Base-by-base conservation (phyloP, 35 echinoderm and acorn worm genomes). In the Ptychodera flava region DNA sequence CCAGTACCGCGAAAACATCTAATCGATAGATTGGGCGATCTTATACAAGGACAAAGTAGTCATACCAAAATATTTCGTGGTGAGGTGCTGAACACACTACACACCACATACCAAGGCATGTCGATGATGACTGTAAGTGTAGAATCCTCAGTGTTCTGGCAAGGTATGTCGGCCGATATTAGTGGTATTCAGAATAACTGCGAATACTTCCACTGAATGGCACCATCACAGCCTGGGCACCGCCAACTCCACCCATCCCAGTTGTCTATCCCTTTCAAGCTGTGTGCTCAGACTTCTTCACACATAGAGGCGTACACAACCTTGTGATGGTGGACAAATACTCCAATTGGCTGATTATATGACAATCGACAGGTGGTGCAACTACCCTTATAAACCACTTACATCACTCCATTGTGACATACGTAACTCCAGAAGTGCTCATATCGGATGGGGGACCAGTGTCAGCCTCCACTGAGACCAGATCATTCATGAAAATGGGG, bases 301-400 rank as follows among this genome's bases (percentile, higher is more conserved):
- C 22, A 33, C 82, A 29, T 36, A 34, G 10, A 10, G 34, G 29
- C 28, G 10, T 35, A 16, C 33, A 10, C 29, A 34, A 30, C 6
- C 84, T 30, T n/a, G 22, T 85, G 16, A 85, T 79, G 1, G 28
- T 79, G 10, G 78, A 79, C 33, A 79, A 32, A 79, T 79, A 79
- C 28, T 79, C 78, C 1, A 79, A 79, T 15, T 16, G 34, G 84
- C 37, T 16, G 22, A 29, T 38, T 45, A 35, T 30, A 15, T 33
- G 28, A 37, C 27, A 28, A 79, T 10, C 78, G 28, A 30, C 28
- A 10, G 1, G 33, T 10, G 78, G 78, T 1, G 78, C 78, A 1
- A 28, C 29, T 10, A 32, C n/a, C 1, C 78, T 79, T 32, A 79
- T 79, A 10, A n/a, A 28, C 32, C 10, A 16, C 2, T 32, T 79